Conservation (phyloP, 1,140 invertebrate genomes). For the Oedothorax gibbosus region DNA sequence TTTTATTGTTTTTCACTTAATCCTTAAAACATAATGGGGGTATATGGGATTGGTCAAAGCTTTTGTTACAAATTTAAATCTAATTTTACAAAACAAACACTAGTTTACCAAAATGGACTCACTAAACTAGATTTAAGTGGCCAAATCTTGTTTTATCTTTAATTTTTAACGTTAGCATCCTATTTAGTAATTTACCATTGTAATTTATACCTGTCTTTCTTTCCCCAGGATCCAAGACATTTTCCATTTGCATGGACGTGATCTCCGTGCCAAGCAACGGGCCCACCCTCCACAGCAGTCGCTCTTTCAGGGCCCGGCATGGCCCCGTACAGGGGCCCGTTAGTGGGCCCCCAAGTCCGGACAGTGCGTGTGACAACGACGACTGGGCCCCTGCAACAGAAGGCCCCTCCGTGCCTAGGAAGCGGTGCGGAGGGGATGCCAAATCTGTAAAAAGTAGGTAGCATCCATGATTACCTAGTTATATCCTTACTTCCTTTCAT, state of each 20-base stretch:
- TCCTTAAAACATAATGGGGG: too few relatives aligned
- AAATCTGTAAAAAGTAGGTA: slow-evolving; percentile 1
- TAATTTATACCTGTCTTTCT: neutral
- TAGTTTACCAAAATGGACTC: neutral
- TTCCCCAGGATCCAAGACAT: neutral
- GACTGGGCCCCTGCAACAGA: slow-evolving; percentile 2
- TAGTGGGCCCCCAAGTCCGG: slow-evolving; percentile 37
- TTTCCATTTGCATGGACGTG: slow-evolving; percentile 30
- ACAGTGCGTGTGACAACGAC: slow-evolving; percentile 48
- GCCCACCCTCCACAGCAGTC: neutral
- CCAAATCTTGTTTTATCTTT: neutral
- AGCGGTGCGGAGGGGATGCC: neutral
- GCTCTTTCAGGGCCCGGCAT: slow-evolving; percentile 30
- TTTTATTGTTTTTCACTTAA: too few relatives aligned
- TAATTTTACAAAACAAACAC: too few relatives aligned
- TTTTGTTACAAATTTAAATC: too few relatives aligned
- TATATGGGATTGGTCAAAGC: too few relatives aligned
- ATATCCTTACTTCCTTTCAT: too few relatives aligned
- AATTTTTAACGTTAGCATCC: neutral
- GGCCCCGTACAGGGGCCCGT: slow-evolving; percentile 15
- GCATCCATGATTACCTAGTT: neutral
- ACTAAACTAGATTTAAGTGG: neutral
- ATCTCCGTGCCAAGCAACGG: neutral
- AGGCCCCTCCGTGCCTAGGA: neutral
- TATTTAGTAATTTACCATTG: neutral